Conservation (phyloP, 2,888 invertebrate genomes). For the Aspidiotus rigidus region DNA sequence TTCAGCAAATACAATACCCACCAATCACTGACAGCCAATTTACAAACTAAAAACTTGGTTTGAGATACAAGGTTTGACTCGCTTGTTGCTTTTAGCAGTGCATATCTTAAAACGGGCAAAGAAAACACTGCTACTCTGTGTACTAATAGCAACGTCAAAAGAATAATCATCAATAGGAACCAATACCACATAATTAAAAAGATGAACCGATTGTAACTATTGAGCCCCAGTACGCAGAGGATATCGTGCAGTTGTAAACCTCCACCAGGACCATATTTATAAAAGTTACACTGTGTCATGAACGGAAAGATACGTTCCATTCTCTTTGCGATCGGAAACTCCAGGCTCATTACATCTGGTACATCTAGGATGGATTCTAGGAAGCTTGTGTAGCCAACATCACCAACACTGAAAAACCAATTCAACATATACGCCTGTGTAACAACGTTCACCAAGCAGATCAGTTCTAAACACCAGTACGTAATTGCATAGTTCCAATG, state of each 20-base stretch:
- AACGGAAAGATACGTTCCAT: conserved; percentile 79
- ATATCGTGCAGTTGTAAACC: conserved; percentile 76
- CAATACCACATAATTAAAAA: conserved; percentile 80
- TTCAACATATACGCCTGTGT: no score
- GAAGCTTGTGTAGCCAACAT: no score
- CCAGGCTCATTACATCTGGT: no score
- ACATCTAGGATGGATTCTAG: no score
- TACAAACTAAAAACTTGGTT: conserved; percentile 64
- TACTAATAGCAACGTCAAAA: conserved; percentile 66
- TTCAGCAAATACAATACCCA: conserved; percentile 82
- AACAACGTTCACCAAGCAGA: no score
- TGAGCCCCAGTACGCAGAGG: conserved; percentile 80
- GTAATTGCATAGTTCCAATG: no score
- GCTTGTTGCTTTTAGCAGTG: conserved; percentile 71
- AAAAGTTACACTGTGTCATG: conserved; percentile 80
- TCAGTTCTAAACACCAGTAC: no score
- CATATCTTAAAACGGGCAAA: conserved; percentile 65
- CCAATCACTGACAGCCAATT: conserved; percentile 83
- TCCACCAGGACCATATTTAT: conserved; percentile 79
- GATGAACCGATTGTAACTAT: conserved; percentile 85
- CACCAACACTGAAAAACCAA: no score
- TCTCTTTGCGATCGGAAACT: conserved; percentile 46
- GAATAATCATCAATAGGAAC: conserved; percentile 57
- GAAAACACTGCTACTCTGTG: conserved; percentile 67
- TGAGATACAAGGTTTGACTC: conserved; percentile 65